Base-by-base conservation (phyloP, 2,888 invertebrate genomes). In the Orchesella flavescens region DNA sequence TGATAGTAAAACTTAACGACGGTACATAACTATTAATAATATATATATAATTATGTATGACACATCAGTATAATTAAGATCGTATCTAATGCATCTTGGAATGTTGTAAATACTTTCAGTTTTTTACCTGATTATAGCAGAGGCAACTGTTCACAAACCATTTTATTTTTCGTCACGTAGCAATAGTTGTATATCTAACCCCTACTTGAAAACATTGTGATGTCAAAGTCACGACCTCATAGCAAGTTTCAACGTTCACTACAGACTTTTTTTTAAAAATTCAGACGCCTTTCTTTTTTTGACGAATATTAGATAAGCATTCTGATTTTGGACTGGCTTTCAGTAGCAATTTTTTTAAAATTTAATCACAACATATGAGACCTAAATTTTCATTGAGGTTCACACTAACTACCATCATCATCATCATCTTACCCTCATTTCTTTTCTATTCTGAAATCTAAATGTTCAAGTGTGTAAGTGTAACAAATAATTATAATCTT, bases 91-190 rank as follows among this genome's bases (percentile, higher is more conserved):
- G 59, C 19, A 44, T 69, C 65, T 53, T 80, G 82, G 82, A 82
- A 82, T 82, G 82, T 82, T 63, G 75, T 81, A 82, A 82, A 82
- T 82, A 82, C 82, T 82, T 82, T 82, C 69, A 76, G 82, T 82
- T 82, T 82, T 82, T 71, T 76, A 82, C 72, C 71, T 82, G 82
- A 82, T 82, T 82, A n/a, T n/a, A 82, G 82, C 69, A 69, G 82
- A 76, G 82, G 76, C 76, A 82, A 76, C 72, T 66, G 66, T 66
- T 82, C 82, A 81, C 75, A 71, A 81, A 69, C 75, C 81, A 75
- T 24, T 75, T 34, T 4, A 34, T 2, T 34, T 68, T 77, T 34
- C n/a, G 75, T 75, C 57, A 43, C 24, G n/a, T 57, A 15, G 3
- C 65, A 15, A 43, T 21, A 15, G 2, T 34, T 34, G 3, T 34